phyloP scores from a whole-genome alignment of 1,140 invertebrate genomes.

The Kradibia gibbosae region DNA sequence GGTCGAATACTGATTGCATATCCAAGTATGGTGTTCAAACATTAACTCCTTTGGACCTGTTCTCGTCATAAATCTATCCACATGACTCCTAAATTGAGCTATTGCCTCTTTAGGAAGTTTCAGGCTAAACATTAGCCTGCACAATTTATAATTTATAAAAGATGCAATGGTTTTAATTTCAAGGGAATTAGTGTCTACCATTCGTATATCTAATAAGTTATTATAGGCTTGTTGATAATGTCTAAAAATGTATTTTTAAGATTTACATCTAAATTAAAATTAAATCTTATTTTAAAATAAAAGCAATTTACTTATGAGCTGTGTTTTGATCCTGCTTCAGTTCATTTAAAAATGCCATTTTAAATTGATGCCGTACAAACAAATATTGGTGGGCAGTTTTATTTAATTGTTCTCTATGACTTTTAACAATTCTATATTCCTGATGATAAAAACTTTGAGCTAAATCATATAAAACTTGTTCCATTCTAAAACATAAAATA shows the following conservation, averaged over 20 bases:
- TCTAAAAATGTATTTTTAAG: slow-evolving; percentile 71
- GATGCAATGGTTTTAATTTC: slow-evolving; percentile 97
- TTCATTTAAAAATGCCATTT: slow-evolving; percentile 97
- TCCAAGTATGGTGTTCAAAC: slow-evolving; percentile 97
- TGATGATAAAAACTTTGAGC: slow-evolving; percentile 93
- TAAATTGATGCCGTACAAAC: slow-evolving; percentile 97
- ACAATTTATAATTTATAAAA: slow-evolving; percentile 96
- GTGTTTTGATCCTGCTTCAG: slow-evolving; percentile 90
- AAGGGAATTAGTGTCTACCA: slow-evolving; percentile 90
- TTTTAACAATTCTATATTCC: slow-evolving; percentile 89
- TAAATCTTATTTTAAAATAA: not conserved
- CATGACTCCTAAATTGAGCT: slow-evolving; percentile 91
- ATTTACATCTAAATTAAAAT: not conserved
- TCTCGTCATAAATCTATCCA: slow-evolving; percentile 88
- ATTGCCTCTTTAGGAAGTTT: slow-evolving; percentile 94
- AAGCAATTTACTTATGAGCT: slow-evolving; percentile 84
- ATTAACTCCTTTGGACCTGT: slow-evolving; percentile 86
- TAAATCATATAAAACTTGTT: slow-evolving; percentile 94
- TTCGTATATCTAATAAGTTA: slow-evolving; percentile 88
- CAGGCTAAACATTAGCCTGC: slow-evolving; percentile 88
- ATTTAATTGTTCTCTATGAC: slow-evolving; percentile 91
- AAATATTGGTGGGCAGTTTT: slow-evolving; percentile 93
- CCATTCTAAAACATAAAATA: slow-evolving; percentile 76
- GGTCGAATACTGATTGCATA: slow-evolving; percentile 92
- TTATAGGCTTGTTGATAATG: slow-evolving; percentile 95